phyloP scores from a whole-genome alignment of 92 coral and sea anemone species.

The Umimayanthus chanpuru region DNA sequence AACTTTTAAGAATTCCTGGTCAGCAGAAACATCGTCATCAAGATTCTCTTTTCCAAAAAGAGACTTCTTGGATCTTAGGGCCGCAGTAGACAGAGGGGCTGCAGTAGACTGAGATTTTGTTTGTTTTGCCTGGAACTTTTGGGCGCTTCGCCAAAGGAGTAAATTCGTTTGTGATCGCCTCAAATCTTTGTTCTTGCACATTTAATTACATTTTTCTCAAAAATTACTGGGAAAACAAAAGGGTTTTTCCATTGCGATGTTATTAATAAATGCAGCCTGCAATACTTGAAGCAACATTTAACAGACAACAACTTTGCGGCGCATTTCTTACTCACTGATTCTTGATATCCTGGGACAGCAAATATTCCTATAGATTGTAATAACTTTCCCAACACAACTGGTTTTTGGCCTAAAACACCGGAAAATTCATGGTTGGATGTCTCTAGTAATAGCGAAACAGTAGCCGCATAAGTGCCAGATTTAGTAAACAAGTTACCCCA shows the following conservation, averaged over 20 bases:
- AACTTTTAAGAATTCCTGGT: constrained; percentile 5
- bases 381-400: neutral
- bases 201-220: too few species aligned
- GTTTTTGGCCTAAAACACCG: neutral
- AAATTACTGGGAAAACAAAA: too few species aligned
- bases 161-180: too few species aligned
- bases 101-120: neutral
- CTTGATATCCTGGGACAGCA: too few species aligned
- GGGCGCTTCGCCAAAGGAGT: too few species aligned
- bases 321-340: too few species aligned
- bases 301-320: too few species aligned
- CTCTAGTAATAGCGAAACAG: neutral
- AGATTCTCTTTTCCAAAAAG: neutral
- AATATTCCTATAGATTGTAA: neutral
- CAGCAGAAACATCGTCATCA: neutral
- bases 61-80: neutral
- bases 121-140: neutral
- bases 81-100: neutral
- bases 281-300: too few species aligned
- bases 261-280: too few species aligned
- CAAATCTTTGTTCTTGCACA: too few species aligned
- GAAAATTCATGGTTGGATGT: neutral
- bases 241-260: too few species aligned
- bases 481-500: neutral
- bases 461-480: constrained; percentile 1